phyloP scores from a whole-genome alignment of 1,140 invertebrate species.

The Drosophila navojoa region DNA sequence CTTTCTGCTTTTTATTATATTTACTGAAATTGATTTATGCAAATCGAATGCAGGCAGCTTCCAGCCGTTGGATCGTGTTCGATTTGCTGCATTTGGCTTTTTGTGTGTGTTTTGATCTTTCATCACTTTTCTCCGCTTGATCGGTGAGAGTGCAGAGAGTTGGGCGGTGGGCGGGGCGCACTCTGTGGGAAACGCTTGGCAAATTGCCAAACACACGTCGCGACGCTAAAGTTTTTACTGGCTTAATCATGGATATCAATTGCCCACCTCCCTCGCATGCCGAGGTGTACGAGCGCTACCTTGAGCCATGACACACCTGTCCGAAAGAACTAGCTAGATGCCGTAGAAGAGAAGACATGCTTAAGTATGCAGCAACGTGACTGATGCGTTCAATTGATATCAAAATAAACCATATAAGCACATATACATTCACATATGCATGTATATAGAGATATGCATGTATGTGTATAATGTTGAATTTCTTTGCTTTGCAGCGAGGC shows the following conservation, averaged over 20 bases:
- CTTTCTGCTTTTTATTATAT: conserved; percentile 39
- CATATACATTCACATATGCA: not conserved
- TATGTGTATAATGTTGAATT: not conserved
- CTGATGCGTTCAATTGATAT: conserved; percentile 67
- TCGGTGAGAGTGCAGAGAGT: not conserved
- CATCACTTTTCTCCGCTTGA: conserved; percentile 39
- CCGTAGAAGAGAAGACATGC: conserved; percentile 41
- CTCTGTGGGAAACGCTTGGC: conserved; percentile 13
- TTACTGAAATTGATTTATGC: conserved; percentile 73
- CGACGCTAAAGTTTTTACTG: conserved; percentile 1
- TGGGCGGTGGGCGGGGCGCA: not conserved
- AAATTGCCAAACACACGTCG: conserved; percentile 6
- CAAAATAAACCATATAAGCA: not conserved
- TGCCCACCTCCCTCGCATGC: conserved; percentile 33
- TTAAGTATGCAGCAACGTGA: conserved; percentile 55
- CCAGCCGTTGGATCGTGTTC: conserved; percentile 12
- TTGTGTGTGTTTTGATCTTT: conserved; percentile 49
- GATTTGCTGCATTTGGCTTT: conserved; percentile 30
- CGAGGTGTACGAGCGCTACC: conserved; percentile 15
- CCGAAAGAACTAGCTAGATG: conserved; percentile 34
- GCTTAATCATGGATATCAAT: conserved; percentile 20
- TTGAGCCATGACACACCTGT: conserved; percentile 29
- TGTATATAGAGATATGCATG: not conserved
- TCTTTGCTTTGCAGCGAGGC: conserved; percentile 34
- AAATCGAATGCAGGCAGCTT: conserved; percentile 48